Base-by-base conservation (phyloP, 92 coral and sea anemone species). In the Hydrozoanthus gracilis region DNA sequence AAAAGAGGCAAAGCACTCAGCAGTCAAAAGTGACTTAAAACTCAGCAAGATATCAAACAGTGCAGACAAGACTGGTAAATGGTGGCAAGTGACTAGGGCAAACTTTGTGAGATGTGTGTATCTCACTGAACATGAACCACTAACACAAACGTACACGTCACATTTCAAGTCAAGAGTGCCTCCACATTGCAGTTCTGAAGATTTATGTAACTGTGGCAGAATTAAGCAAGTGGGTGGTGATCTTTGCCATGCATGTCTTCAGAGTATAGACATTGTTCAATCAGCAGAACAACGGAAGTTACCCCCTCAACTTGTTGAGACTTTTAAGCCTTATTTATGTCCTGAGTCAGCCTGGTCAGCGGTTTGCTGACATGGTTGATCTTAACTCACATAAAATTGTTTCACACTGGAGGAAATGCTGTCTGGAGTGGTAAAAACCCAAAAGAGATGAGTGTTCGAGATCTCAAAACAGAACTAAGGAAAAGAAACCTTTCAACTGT, bases 51-150 rank as follows among this genome's bases (percentile, higher is more conserved):
- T 44, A 65, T 65, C 35, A 5, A n/a, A 3, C 7, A 15, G 76
- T 27, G 74, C 66, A 12, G 83, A 68, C 65, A 52, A 15, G 10
- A n/a, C 35, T 55, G 92, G 89, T 50, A 85, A 89, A 77, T 84
- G 92, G 92, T 84, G 92, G 89, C 92, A 89, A 55, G 86, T 84
- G 15, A 89, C 84, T 50, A 73, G 86, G 62, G 83, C 84, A 0
- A 89, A 89, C 27, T 89, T 47, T 89, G 89, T 89, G n/a, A 8
- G 87, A 78, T 52, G 46, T 13, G 48, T 89, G 9, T 89, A 89
- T 50, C 82, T 86, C 14, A 90, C 87, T 67, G 87, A 89, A 79
- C 80, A 71, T 52, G 51, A 86, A 18, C 80, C 72, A 73, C 14
- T 58, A 12, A 73, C 85, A 8, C 9, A 8, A 3, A 61, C 73